Evolutionary conservation across 2,888 invertebrate genomes (phyloP).

Genomic region (Catocala fraxini): DNA sequence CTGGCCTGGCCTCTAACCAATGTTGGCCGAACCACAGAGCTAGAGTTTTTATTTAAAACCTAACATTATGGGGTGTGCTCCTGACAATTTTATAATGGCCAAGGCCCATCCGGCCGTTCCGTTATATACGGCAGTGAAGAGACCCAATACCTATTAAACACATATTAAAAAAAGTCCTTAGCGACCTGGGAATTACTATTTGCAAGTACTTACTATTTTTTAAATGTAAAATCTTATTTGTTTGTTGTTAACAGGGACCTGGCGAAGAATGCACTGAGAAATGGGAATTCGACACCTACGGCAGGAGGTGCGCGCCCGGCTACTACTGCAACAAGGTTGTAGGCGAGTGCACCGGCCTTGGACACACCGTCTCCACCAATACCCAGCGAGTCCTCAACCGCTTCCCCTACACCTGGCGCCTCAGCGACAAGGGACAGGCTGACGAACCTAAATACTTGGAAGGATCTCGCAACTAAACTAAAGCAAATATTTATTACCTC

Average conservation of each 20-base stretch:
- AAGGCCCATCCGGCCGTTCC: too few relatives aligned
- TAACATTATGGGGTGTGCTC: too few relatives aligned
- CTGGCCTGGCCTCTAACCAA: too few relatives aligned
- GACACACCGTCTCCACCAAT: slow-evolving; percentile 61
- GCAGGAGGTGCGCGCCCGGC: slow-evolving; percentile 74
- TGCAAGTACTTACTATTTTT: too few relatives aligned
- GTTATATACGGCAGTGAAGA: too few relatives aligned
- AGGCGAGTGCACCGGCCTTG: slow-evolving; percentile 69
- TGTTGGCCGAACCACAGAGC: too few relatives aligned
- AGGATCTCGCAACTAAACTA: slow-evolving; percentile 7
- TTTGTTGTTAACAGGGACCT: slow-evolving; percentile 62
- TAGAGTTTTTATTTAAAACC: too few relatives aligned
- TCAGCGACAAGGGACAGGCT: slow-evolving; percentile 32
- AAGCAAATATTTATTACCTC: too few relatives aligned
- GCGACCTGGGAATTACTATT: too few relatives aligned
- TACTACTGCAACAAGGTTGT: slow-evolving; percentile 70
- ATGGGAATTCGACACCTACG: slow-evolving; percentile 67
- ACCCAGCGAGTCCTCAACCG: slow-evolving; percentile 60
- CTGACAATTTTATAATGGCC: too few relatives aligned
- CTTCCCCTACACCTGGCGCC: slow-evolving; percentile 58
- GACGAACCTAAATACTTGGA: slow-evolving; percentile 42
- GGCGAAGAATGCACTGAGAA: slow-evolving; percentile 78
- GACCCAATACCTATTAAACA: too few relatives aligned
- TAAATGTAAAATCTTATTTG: not conserved
- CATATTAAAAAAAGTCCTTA: too few relatives aligned